Conservation (phyloP, 1,140 invertebrate genomes). For the Andricus grossulariae region DNA sequence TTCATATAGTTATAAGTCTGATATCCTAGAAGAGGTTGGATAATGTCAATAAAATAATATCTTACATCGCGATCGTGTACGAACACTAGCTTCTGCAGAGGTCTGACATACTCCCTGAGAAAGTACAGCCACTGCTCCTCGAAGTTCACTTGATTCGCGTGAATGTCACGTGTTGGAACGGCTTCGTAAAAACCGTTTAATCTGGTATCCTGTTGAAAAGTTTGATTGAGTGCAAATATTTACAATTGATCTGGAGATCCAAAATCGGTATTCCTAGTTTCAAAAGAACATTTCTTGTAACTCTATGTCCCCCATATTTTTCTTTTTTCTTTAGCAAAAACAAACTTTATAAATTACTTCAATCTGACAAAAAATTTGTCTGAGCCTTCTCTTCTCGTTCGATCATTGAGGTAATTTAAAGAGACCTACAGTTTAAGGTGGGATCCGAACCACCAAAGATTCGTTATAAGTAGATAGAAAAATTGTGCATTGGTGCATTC, state of each 20-base stretch:
- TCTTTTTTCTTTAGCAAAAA: too few species aligned
- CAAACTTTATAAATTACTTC: conserved; percentile 19
- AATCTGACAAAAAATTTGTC: too few species aligned
- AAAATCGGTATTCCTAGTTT: too few species aligned
- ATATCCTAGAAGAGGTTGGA: conserved; percentile 78
- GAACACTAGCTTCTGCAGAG: conserved; percentile 94
- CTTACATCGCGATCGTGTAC: conserved; percentile 80
- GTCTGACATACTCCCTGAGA: conserved; percentile 90
- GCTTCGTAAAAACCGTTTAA: conserved; percentile 97
- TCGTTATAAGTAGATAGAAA: too few species aligned
- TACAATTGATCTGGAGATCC: conserved; percentile 2
- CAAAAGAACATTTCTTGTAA: too few species aligned
- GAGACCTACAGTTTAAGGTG: background rate
- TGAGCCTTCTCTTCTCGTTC: too few species aligned
- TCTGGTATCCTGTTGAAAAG: conserved; percentile 83
- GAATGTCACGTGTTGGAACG: conserved; percentile 98
- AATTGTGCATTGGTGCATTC: too few species aligned
- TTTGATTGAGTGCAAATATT: conserved; percentile 4
- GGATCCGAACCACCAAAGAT: too few species aligned
- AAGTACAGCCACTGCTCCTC: conserved; percentile 94
- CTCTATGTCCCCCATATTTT: too few species aligned
- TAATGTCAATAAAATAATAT: conserved; percentile 40
- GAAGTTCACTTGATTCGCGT: conserved; percentile 97
- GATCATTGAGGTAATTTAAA: too few species aligned
- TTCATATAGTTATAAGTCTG: conserved; percentile 83